phyloP scores from a whole-genome alignment of 1,140 invertebrate species.

The Dinoponera quadriceps region DNA sequence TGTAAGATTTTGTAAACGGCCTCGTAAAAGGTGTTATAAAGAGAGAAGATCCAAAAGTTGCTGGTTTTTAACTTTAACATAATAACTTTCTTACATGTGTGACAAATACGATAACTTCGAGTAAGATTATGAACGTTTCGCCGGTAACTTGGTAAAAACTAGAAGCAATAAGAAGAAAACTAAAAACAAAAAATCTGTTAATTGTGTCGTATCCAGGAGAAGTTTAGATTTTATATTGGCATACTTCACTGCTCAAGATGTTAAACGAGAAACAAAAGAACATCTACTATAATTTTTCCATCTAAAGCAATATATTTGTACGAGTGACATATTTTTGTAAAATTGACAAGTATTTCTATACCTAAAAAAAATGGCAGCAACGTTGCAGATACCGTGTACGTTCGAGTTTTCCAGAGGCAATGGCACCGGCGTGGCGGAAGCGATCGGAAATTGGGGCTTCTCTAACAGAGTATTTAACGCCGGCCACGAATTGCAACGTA shows the following conservation, averaged over 20 bases:
- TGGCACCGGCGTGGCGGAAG: constrained; percentile 79
- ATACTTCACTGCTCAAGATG: constrained; percentile 28
- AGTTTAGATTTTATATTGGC: constrained; percentile 12
- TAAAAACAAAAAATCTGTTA: no score
- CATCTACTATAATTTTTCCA: constrained; percentile 5
- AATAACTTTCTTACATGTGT: no score
- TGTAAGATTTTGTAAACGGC: no score
- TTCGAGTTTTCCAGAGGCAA: constrained; percentile 76
- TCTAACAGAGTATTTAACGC: constrained; percentile 73
- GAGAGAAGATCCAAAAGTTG: no score
- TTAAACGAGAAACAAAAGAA: not conserved
- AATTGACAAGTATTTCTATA: constrained; percentile 45
- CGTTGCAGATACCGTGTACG: constrained; percentile 60
- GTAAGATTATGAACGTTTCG: no score
- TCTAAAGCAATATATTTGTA: constrained; percentile 9
- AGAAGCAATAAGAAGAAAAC: no score
- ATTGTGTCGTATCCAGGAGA: not conserved
- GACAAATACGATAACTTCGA: no score
- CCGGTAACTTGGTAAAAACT: no score
- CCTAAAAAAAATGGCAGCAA: constrained; percentile 2
- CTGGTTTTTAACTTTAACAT: no score
- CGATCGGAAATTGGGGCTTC: constrained; percentile 83
- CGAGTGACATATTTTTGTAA: constrained; percentile 16
- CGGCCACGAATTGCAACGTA: constrained; percentile 77
- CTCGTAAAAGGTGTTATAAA: no score